Conservation (phyloP, 2,888 invertebrate genomes). For the Leucophenga montana region DNA sequence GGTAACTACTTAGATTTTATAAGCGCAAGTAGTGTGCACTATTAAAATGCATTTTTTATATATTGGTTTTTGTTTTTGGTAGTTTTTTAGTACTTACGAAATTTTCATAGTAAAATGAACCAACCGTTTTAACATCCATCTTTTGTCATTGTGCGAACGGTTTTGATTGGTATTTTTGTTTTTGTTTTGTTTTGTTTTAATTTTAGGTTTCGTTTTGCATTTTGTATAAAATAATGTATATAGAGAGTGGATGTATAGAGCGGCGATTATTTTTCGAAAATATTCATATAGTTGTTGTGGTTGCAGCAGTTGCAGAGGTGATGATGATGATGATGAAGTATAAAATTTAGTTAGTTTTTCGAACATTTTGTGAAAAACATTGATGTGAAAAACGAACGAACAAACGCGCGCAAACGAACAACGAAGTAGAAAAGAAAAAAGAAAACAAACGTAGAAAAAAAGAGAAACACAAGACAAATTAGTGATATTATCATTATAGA, state of each 20-base stretch:
- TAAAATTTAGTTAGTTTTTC: slow-evolving; percentile 19
- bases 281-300: slow-evolving; percentile 44
- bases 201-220: slow-evolving; percentile 23
- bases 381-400: slow-evolving; percentile 33
- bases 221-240: background rate
- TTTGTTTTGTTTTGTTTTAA: slow-evolving; percentile 31
- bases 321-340: slow-evolving; percentile 15
- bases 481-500: slow-evolving; percentile 52
- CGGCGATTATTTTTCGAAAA: slow-evolving; percentile 11
- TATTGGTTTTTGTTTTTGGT: slow-evolving; percentile 49
- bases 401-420: slow-evolving; percentile 45
- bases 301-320: slow-evolving; percentile 38
- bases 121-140: slow-evolving; percentile 97
- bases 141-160: slow-evolving; percentile 75
- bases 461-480: slow-evolving; percentile 63
- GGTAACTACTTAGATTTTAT: background rate
- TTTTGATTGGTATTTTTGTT: slow-evolving; percentile 42
- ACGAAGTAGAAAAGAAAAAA: slow-evolving; percentile 52
- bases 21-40: background rate
- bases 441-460: slow-evolving; percentile 54
- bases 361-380: slow-evolving; percentile 38
- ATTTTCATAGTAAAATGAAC: slow-evolving; percentile 96
- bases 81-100: slow-evolving; percentile 84
- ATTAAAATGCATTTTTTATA: slow-evolving; percentile 26
- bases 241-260: background rate